These are phyloP conservation scores for Microdon myrmicae DNA, from an alignment of 2,888 invertebrate genomes.

Conservation along the genomic window DNA sequence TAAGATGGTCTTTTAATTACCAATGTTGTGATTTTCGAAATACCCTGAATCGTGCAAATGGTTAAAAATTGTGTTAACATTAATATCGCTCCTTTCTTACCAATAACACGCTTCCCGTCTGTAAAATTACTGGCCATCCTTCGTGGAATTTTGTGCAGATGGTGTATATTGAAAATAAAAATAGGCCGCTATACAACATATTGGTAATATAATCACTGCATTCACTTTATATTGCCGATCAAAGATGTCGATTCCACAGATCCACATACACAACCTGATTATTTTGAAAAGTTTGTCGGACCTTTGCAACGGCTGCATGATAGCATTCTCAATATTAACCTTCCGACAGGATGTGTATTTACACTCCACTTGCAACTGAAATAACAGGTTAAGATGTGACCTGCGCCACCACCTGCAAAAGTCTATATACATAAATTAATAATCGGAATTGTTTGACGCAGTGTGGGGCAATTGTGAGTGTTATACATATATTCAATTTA, in stretches of 20 bases:
- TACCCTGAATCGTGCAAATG: too few relatives aligned
- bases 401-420: too few relatives aligned
- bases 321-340: background rate
- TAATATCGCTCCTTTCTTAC: slow-evolving; percentile 7
- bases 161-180: slow-evolving; percentile 31
- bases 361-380: too few relatives aligned
- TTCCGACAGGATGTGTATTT: background rate
- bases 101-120: slow-evolving; percentile 28
- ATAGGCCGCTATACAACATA: slow-evolving; percentile 17
- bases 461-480: too few relatives aligned
- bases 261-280: slow-evolving; percentile 5
- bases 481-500: too few relatives aligned
- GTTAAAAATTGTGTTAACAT: too few relatives aligned
- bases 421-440: too few relatives aligned
- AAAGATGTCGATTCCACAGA: slow-evolving; percentile 25
- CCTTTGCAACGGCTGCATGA: slow-evolving; percentile 29
- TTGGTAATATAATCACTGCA: slow-evolving; percentile 2
- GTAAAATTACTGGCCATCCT: slow-evolving; percentile 13
- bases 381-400: too few relatives aligned
- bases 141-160: slow-evolving; percentile 14
- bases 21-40: slow-evolving; percentile 23
- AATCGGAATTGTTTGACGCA: too few relatives aligned
- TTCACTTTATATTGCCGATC: slow-evolving; percentile 24
- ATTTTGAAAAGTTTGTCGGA: slow-evolving; percentile 10
- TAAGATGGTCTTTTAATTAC: background rate